These are phyloP conservation scores for Spinibarbus caldwelli DNA, from an alignment of 2,797 vertebrate genomes.

Conservation along the genomic window DNA sequence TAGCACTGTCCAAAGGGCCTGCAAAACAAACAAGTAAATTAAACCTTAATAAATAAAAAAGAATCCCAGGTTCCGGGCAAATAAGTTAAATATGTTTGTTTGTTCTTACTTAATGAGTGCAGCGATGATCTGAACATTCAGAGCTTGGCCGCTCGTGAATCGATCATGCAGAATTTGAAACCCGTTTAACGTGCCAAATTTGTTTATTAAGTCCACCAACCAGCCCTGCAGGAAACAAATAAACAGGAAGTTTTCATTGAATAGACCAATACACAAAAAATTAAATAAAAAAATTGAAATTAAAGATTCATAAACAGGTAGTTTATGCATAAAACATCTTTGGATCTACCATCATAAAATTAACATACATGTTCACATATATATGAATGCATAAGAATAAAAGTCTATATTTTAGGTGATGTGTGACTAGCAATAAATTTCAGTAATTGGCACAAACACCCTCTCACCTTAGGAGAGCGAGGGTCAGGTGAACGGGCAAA, in stretches of 20 bases:
- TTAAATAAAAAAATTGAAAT: neutral
- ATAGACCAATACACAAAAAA: conserved; percentile 12
- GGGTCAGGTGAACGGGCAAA: conserved; percentile 97
- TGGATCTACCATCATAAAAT: neutral
- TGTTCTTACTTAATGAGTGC: conserved; percentile 97
- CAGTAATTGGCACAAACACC: neutral
- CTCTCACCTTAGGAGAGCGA: conserved; percentile 92
- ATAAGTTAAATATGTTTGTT: neutral
- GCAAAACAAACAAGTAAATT: conserved; percentile 60
- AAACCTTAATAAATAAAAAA: neutral
- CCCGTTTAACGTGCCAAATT: conserved; percentile 99
- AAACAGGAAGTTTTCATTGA: conserved; percentile 13
- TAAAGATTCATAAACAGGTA: neutral
- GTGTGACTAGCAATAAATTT: neutral
- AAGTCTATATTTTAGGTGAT: neutral
- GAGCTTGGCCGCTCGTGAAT: conserved; percentile 96
- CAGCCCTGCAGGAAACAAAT: conserved; percentile 85
- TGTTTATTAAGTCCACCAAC: conserved; percentile 99
- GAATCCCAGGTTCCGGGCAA: neutral
- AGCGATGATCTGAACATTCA: conserved; percentile 99
- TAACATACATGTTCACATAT: neutral
- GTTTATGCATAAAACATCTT: neutral
- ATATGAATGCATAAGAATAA: neutral
- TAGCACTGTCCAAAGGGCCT: conserved; percentile 99
- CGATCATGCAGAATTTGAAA: conserved; percentile 99